Evolutionary conservation across 2,797 vertebrate species (phyloP).

Genomic region (Epinephelus malabaricus): DNA sequence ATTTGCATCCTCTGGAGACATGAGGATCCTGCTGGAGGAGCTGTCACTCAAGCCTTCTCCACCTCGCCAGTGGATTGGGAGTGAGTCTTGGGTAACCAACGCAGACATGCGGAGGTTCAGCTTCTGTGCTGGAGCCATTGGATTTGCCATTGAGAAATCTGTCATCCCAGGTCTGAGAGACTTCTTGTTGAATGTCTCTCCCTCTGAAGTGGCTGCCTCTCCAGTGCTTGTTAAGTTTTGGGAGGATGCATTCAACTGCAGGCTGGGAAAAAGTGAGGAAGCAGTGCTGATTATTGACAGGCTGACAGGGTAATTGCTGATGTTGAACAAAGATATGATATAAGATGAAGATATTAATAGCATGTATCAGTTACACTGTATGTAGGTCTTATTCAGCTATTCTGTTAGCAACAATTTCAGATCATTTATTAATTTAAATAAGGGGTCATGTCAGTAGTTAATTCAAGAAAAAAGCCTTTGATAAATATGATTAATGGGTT

Average conservation of each 20-base stretch:
- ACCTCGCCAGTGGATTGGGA: constrained; percentile 80
- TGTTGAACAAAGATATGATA: too few species aligned
- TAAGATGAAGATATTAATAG: too few species aligned
- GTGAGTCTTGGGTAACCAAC: constrained; percentile 79
- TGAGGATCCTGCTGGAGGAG: constrained; percentile 75
- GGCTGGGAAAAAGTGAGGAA: constrained; percentile 42
- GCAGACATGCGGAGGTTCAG: constrained; percentile 58
- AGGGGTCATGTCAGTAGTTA: too few species aligned
- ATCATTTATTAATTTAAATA: too few species aligned
- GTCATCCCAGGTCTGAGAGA: constrained; percentile 78
- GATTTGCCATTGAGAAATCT: constrained; percentile 76
- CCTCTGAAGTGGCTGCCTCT: constrained; percentile 51
- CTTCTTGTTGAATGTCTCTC: constrained; percentile 74
- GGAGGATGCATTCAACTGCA: constrained; percentile 77
- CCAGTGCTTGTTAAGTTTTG: constrained; percentile 74
- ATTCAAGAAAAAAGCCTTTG: too few species aligned
- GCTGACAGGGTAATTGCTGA: too few species aligned
- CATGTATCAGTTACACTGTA: too few species aligned
- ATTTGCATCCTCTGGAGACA: constrained; percentile 68
- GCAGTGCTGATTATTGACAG: neutral
- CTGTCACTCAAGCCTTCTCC: constrained; percentile 58
- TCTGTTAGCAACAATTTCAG: too few species aligned
- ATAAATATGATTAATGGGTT: too few species aligned
- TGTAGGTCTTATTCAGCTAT: too few species aligned
- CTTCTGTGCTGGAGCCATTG: constrained; percentile 72